Evolutionary conservation across 2,113 vertebrate genomes (phyloP).

Genomic region (Rhabdornis inornatus): DNA sequence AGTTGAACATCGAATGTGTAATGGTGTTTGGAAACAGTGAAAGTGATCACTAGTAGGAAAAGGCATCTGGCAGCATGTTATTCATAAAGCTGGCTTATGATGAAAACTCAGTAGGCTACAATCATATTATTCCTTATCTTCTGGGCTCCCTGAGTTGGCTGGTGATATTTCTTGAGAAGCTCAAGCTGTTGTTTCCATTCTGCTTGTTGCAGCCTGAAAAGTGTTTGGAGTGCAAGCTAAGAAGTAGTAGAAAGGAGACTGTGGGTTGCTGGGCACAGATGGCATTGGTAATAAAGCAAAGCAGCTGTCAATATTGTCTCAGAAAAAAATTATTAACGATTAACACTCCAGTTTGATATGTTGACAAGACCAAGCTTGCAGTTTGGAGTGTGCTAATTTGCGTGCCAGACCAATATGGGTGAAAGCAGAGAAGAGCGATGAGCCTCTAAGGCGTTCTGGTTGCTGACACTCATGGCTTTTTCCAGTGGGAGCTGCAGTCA

Average conservation of each 20-base stretch:
- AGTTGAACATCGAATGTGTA: neutral
- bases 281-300: constrained; percentile 15
- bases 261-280: constrained; percentile 6
- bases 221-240: neutral
- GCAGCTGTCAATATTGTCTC: constrained; percentile 49
- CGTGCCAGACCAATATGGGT: neutral
- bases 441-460: neutral
- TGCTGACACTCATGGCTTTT: neutral
- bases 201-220: neutral
- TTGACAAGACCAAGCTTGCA: constrained; percentile 45
- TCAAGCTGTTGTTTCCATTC: constrained; percentile 40
- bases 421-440: neutral
- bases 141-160: neutral
- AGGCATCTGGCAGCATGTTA: neutral
- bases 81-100: neutral
- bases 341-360: constrained; percentile 4
- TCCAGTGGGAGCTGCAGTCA: neutral
- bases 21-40: neutral
- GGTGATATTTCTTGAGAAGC: neutral
- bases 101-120: neutral
- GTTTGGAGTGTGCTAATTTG: neutral
- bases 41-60: neutral
- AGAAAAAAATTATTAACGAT: constrained; percentile 39
- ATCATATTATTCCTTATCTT: neutral
- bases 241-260: neutral